phyloP scores from a whole-genome alignment of 2,113 vertebrate species.

The Morone chrysops region DNA sequence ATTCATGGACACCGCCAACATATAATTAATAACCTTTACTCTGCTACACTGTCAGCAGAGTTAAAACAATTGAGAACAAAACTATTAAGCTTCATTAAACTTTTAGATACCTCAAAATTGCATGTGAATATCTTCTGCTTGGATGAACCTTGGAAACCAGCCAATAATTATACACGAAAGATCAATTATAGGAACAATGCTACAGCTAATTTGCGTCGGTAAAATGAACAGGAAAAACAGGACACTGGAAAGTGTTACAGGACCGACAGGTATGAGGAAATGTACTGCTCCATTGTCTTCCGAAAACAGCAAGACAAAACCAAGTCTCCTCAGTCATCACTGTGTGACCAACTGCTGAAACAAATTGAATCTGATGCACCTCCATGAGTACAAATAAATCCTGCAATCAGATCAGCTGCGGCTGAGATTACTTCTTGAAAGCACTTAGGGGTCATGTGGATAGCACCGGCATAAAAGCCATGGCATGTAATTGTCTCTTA shows the following conservation, averaged over 20 bases:
- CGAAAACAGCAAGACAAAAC: constrained; percentile 10
- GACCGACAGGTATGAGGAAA: constrained; percentile 42
- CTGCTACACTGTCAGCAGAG: too few relatives aligned
- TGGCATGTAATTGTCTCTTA: constrained; percentile 29
- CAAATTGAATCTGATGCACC: constrained; percentile 48
- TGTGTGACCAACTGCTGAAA: constrained; percentile 38
- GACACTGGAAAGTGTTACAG: neutral
- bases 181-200: neutral
- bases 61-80: neutral
- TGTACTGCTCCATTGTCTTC: neutral
- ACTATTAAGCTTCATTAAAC: neutral
- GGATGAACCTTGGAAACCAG: neutral
- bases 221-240: constrained; percentile 17
- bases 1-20: neutral
- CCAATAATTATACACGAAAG: neutral
- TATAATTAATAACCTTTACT: neutral
- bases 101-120: neutral
- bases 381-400: constrained; percentile 40
- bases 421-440: constrained; percentile 54
- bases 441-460: constrained; percentile 42
- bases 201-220: neutral
- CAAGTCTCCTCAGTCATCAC: constrained; percentile 12
- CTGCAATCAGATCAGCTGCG: constrained; percentile 48
- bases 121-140: neutral
- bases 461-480: constrained; percentile 24